phyloP scores from a whole-genome alignment of 1,140 invertebrate species.

The Drosophila sturtevanti region DNA sequence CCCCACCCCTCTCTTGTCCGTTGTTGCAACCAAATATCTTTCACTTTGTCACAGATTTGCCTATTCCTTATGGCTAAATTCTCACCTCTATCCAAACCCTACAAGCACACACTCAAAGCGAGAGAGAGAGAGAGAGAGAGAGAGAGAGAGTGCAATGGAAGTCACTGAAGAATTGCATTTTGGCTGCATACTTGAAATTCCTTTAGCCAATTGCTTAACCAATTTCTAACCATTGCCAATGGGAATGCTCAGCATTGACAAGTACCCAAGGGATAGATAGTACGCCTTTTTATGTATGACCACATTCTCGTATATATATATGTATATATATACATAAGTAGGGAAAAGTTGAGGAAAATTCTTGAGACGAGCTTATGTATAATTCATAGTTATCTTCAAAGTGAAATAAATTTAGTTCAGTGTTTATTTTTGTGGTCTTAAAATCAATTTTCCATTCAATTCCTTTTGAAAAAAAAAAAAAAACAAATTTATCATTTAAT shows the following conservation, averaged over 20 bases:
- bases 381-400: not conserved
- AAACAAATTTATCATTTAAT: conserved; percentile 14
- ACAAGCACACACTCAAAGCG: not conserved
- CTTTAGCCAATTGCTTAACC: conserved; percentile 62
- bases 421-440: not conserved
- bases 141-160: not conserved
- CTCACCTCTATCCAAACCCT: conserved; percentile 27
- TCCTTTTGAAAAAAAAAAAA: no score
- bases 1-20: no score
- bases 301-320: no score
- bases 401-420: not conserved
- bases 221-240: conserved; percentile 38
- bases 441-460: not conserved
- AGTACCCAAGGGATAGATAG: conserved; percentile 28
- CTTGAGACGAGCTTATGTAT: not conserved
- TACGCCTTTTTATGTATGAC: not conserved
- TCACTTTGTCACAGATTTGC: conserved; percentile 6
- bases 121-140: no score
- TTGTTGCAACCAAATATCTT: not conserved
- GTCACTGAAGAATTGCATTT: conserved; percentile 49
- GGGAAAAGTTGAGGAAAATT: not conserved
- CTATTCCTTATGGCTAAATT: conserved; percentile 27
- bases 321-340: not conserved
- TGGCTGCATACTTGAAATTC: conserved; percentile 51
- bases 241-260: conserved; percentile 33